Evolutionary conservation across 2,888 invertebrate genomes (phyloP).

Genomic region (Cryptocheilus praepositus): DNA sequence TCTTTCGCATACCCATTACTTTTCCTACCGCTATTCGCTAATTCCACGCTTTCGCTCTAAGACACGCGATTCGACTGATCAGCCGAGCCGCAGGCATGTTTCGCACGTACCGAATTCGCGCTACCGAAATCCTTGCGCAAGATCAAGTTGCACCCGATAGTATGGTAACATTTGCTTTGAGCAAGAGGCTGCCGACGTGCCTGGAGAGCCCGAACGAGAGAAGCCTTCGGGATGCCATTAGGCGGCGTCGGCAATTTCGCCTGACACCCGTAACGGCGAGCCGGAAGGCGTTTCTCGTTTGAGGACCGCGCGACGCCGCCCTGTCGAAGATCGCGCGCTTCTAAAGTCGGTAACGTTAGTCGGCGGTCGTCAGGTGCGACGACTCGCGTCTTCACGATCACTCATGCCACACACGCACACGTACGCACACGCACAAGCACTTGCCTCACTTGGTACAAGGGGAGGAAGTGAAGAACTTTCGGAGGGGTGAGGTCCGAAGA

Average conservation of each 20-base stretch:
- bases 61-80: background rate
- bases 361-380: background rate
- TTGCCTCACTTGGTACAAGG: background rate
- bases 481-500: background rate
- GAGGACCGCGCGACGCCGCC: slow-evolving; percentile 10
- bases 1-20: too few species aligned
- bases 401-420: slow-evolving; percentile 3
- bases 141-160: slow-evolving; percentile 43
- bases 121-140: slow-evolving; percentile 16
- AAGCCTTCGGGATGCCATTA: background rate
- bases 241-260: background rate
- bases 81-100: too few species aligned
- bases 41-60: too few species aligned
- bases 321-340: slow-evolving; percentile 11
- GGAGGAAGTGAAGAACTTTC: background rate
- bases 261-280: background rate
- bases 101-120: too few species aligned
- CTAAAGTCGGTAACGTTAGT: slow-evolving; percentile 26
- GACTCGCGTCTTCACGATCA: too few species aligned
- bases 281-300: slow-evolving; percentile 14
- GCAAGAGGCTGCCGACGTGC: slow-evolving; percentile 36
- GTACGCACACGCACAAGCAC: background rate
- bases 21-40: too few species aligned
- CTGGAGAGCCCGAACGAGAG: background rate
- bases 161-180: slow-evolving; percentile 51